These are phyloP conservation scores for Trididemnum clinides DNA, from an alignment of 23 tunicate species.

Conservation along the genomic window DNA sequence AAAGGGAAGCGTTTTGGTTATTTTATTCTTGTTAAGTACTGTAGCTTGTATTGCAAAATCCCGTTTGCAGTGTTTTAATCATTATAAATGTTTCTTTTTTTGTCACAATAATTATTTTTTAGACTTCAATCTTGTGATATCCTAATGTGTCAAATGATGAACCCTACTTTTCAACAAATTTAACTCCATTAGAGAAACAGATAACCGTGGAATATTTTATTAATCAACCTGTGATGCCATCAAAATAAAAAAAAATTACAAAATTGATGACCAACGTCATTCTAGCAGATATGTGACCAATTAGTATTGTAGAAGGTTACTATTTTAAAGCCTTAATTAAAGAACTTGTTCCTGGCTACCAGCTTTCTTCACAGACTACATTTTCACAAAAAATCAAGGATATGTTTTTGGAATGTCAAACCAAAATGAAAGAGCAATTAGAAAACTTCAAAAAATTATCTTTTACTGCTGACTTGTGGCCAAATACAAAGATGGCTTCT, in stretches of 20 bases:
- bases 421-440: background rate
- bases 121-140: too few relatives aligned
- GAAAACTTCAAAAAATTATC: background rate
- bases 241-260: background rate
- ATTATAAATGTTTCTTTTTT: too few relatives aligned
- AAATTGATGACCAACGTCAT: background rate
- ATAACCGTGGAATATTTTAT: background rate
- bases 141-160: too few relatives aligned
- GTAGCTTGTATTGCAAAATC: too few relatives aligned
- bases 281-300: background rate
- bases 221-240: background rate
- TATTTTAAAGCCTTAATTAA: background rate
- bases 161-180: too few relatives aligned
- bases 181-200: background rate
- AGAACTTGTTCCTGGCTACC: background rate
- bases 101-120: too few relatives aligned
- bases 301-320: background rate
- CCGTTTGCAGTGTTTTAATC: too few relatives aligned
- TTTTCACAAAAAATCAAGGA: background rate
- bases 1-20: background rate
- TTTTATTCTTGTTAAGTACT: too few relatives aligned
- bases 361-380: background rate
- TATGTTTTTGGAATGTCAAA: background rate
- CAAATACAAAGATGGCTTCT: background rate
- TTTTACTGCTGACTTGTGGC: background rate